These are phyloP conservation scores for Origma solitaria DNA, from an alignment of 2,113 vertebrate genomes.

Conservation along the genomic window DNA sequence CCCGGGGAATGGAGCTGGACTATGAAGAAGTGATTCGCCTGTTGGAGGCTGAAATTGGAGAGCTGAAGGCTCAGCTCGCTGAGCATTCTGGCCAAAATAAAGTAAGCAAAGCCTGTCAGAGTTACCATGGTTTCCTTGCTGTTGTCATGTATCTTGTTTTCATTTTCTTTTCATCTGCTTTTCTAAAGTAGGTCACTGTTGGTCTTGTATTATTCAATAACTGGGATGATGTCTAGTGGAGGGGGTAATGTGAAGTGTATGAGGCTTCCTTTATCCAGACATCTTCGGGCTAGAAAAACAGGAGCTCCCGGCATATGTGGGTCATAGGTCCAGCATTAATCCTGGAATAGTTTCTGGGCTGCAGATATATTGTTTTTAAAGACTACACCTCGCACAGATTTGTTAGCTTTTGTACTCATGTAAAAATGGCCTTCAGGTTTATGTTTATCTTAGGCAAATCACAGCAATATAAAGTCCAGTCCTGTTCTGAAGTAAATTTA, in stretches of 20 bases:
- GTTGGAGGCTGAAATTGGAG: conserved; percentile 87
- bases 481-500: background rate
- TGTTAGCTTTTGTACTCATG: background rate
- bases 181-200: conserved; percentile 95
- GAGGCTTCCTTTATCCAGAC: conserved; percentile 58
- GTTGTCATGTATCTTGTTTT: conserved; percentile 76
- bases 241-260: conserved; percentile 64
- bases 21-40: conserved; percentile 94
- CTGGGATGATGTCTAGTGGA: conserved; percentile 71
- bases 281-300: conserved; percentile 37
- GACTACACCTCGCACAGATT: background rate
- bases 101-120: conserved; percentile 69
- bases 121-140: conserved; percentile 74
- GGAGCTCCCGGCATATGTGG: background rate
- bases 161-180: conserved; percentile 81
- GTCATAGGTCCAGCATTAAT: background rate
- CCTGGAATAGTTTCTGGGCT: background rate
- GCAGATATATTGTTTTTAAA: background rate
- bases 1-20: conserved; percentile 90
- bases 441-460: background rate
- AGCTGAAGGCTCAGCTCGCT: conserved; percentile 84
- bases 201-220: conserved; percentile 93
- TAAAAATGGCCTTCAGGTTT: background rate
- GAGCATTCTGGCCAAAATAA: conserved; percentile 75
- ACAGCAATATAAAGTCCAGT: background rate